Evolutionary conservation across 2,113 vertebrate species (phyloP), one percentile per base, ranked within the genome.

Genomic region (Puffinus mauretanicus): DNA sequence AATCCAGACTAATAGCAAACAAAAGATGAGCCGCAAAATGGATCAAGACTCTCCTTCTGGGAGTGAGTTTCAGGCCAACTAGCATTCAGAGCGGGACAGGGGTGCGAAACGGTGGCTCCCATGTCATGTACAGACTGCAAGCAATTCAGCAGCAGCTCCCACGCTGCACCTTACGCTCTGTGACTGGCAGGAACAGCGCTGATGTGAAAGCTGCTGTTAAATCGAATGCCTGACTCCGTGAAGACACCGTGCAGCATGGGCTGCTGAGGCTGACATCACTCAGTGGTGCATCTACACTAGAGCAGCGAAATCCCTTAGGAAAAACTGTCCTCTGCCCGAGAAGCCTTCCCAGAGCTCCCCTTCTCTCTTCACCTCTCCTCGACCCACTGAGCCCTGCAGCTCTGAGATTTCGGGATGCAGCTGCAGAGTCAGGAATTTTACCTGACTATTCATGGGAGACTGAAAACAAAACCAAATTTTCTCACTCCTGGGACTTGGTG

Each of bases 111-210:
- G 6, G 24, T 13, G 38, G 29, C 66, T 94, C 32, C 71, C 22
- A 4, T 4, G 32, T 26, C 81, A 47, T 4, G 0, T 2, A 3
- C 14, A 38, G 32, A n/a, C 72, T 25, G 32, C 36, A 40, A 25
- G 38, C 27, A 38, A 30, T 3, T 27, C 64, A 24, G 66, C 27
- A 64, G 86, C 65, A 70, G 92, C 58, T 80, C 72, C 47, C 22
- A 42, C 0, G 1, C 75, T 30, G 32, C 1, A 7, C 36, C 51
- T 78, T 15, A 7, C 0, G 9, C 76, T 20, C 60, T 9, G 30
- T 7, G 22, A 47, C 24, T 4, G 19, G 83, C 80, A 83, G 67
- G 20, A 55, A 20, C 36, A 40, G 72, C 0, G 0, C 54, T 54
- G 73, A 34, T 17, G 55, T 20, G 61, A 34, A 46, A 58, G 57